Evolutionary conservation across 1,140 invertebrate genomes (phyloP).

Genomic region (Andrena cerasifolii): DNA sequence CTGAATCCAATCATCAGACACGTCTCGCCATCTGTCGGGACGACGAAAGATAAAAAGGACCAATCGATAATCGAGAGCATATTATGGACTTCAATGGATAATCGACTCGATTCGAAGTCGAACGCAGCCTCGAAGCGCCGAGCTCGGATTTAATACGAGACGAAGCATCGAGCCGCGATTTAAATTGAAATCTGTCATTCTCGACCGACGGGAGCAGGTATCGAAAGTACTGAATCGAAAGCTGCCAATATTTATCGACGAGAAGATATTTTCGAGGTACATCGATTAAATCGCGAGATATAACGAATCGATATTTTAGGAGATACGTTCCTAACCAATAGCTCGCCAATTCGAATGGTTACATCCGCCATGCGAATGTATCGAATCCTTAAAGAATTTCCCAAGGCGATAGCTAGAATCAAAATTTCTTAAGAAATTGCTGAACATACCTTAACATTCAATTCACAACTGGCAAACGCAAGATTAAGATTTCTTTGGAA

Average conservation of each 20-base stretch:
- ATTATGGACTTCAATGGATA: background rate
- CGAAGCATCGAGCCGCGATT: background rate
- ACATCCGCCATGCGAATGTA: too few species aligned
- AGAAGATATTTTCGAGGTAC: conserved; percentile 10
- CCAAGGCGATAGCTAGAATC: too few species aligned
- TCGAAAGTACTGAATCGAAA: conserved; percentile 70
- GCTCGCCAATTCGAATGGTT: background rate
- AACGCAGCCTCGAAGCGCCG: background rate
- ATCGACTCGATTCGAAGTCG: conserved; percentile 29
- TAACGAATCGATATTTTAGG: conserved; percentile 22
- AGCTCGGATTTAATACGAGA: background rate
- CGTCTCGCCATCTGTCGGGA: background rate
- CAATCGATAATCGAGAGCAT: conserved; percentile 27
- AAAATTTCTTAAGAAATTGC: background rate
- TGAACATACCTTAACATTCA: too few species aligned
- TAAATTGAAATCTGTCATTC: conserved; percentile 8
- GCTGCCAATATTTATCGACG: conserved; percentile 58
- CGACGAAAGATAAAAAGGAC: conserved; percentile 36
- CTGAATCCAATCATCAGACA: conserved; percentile 54
- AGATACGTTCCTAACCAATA: conserved; percentile 35
- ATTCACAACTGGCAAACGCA: too few species aligned
- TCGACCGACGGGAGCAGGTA: conserved; percentile 46
- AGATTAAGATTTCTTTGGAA: background rate
- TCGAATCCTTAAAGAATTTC: background rate
- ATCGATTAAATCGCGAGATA: background rate